Conservation (phyloP, 2,888 invertebrate species). For the Agrotis clavis region DNA sequence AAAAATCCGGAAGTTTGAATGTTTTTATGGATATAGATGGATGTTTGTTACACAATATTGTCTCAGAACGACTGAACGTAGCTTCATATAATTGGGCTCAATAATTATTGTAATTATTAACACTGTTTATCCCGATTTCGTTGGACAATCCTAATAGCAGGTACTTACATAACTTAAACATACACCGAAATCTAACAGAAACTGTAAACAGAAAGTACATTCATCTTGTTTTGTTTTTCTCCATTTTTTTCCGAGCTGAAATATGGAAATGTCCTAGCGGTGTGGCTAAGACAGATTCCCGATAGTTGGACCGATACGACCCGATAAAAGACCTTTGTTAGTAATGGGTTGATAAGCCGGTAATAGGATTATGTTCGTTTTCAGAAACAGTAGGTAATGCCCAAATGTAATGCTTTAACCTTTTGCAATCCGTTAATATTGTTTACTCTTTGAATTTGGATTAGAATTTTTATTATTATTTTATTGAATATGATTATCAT, state of each 20-base stretch:
- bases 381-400: neutral
- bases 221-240: slow-evolving; percentile 14
- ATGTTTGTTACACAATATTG: no score
- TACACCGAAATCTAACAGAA: neutral
- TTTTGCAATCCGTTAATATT: no score
- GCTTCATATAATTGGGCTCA: no score
- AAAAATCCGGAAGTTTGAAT: no score
- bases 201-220: slow-evolving; percentile 6
- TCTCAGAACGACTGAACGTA: no score
- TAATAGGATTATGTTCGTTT: slow-evolving; percentile 29
- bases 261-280: slow-evolving; percentile 38
- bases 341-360: slow-evolving; percentile 29
- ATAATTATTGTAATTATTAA: no score
- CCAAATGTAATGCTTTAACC: neutral
- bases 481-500: no score
- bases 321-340: slow-evolving; percentile 22
- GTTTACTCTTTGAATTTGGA: no score
- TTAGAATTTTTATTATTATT: no score
- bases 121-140: no score
- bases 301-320: slow-evolving; percentile 31
- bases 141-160: neutral
- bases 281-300: slow-evolving; percentile 41
- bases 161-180: neutral
- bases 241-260: slow-evolving; percentile 21
- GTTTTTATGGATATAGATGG: no score